Evolutionary conservation across 2,113 vertebrate genomes (phyloP).

Genomic region (Sturnus vulgaris): DNA sequence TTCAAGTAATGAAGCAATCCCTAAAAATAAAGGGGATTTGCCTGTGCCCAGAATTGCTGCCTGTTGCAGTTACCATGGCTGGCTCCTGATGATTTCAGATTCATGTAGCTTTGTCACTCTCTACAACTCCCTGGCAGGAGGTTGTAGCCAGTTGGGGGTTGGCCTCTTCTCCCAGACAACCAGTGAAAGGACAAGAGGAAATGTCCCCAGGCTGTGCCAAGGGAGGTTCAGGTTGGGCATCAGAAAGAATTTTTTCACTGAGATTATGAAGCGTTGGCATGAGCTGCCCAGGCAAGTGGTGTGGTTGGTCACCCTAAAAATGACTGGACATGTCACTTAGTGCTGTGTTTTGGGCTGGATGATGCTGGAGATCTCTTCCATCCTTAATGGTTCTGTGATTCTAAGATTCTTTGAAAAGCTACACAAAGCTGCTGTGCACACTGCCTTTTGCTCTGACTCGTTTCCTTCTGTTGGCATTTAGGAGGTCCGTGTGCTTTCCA

Average conservation of each 20-base stretch:
- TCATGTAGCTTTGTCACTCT: not conserved
- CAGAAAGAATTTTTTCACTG: not conserved
- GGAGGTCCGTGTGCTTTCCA: not conserved
- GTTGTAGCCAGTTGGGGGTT: accelerated
- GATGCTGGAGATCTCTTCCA: not conserved
- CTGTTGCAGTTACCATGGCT: not conserved
- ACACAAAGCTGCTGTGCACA: not conserved
- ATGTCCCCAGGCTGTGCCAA: not conserved
- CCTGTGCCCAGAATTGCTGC: not conserved
- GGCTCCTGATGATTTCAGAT: not conserved
- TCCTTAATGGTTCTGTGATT: not conserved
- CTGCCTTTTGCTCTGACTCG: not conserved
- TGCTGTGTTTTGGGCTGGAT: not conserved
- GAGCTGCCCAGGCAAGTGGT: not conserved
- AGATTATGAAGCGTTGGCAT: not conserved
- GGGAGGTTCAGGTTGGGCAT: not conserved
- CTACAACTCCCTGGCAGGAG: not conserved
- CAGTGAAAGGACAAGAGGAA: not conserved
- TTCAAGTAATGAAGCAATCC: not conserved
- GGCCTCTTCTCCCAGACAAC: not conserved
- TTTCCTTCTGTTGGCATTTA: not conserved
- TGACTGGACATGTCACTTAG: not conserved
- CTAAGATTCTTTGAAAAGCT: not conserved
- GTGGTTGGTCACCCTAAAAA: not conserved
- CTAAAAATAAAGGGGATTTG: not conserved